Evolutionary conservation across 2,113 vertebrate species (phyloP).

Genomic region (Phylloscopus whistleri): DNA sequence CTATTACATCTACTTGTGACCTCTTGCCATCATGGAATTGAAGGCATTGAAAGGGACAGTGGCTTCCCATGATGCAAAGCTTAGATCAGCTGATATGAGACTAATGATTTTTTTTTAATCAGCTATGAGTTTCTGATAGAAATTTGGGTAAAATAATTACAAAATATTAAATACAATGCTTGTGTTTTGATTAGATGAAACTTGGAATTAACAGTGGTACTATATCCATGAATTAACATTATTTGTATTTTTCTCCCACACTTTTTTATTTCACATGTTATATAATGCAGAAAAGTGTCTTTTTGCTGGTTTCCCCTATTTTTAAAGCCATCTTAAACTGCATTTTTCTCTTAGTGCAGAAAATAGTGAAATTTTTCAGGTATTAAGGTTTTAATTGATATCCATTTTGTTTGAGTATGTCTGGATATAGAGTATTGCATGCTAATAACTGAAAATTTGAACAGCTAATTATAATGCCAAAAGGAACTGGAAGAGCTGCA

Average conservation of each 20-base stretch:
- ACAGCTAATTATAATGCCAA: neutral
- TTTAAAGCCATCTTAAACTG: neutral
- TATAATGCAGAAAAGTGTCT: neutral
- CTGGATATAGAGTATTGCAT: neutral
- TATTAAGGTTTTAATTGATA: neutral
- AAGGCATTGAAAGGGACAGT: neutral
- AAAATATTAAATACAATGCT: neutral
- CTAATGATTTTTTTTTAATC: neutral
- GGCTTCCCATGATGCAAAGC: neutral
- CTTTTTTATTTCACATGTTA: neutral
- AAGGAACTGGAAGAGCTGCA: neutral
- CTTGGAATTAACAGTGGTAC: neutral
- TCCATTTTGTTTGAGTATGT: neutral
- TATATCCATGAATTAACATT: neutral
- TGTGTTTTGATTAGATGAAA: neutral
- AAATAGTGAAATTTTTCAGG: neutral
- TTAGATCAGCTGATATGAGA: neutral
- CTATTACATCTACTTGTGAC: neutral
- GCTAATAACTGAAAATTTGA: neutral
- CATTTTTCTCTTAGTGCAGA: neutral
- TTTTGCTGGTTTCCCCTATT: neutral
- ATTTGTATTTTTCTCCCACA: neutral
- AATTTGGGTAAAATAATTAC: neutral
- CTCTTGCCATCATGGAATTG: neutral
- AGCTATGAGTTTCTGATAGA: neutral